Base-by-base conservation (phyloP, 1,140 invertebrate genomes). In the Cotesia glomerata region DNA sequence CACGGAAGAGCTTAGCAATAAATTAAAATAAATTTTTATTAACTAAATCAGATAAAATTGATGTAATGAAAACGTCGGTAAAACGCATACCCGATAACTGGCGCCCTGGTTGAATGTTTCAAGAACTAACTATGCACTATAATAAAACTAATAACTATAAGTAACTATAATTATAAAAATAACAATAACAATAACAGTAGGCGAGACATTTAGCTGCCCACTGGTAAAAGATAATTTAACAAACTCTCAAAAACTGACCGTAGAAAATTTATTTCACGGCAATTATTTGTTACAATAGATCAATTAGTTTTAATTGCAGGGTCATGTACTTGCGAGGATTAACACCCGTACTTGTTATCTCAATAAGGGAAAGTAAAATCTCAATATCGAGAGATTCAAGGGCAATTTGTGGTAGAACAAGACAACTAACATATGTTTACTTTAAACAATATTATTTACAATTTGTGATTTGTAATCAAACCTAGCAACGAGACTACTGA, bases 291-390 rank as follows among this genome's bases (percentile, higher is more conserved):
- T 26, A 26, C 14, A 61, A 16, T 14, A 63, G 8, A n/a, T 63
- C 34, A 63, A 63, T 63, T 14, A 39, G 13, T 14, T 63, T n/a
- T 35, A 63, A n/a, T 39, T 39, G 34, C 26, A 63, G 36, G 16
- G 52, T 54, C 52, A 54, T 16, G 16, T 54, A 45, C 16, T 54
- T 14, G 69, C 35, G 3, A 64, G 14, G 36, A 65, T 51, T 49
- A 36, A 39, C 14, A 69, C 39, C 14, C 26, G 18, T 14, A 69
- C 36, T 61, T 8, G 59, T 7, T 9, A 32, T 54, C n/a, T 34
- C 11, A 34, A 54, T 64, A 71, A 65, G 69, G 62, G 56, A 63
- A 65, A 34, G 54, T 45, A 52, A 56, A 45, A 56, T 18, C 62
- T 9, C 39, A 18, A 39, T 56, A 35, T 4, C 64, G 49, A 64